Base-by-base conservation (phyloP, 2,797 vertebrate species). In the Acanthurus lineatus region DNA sequence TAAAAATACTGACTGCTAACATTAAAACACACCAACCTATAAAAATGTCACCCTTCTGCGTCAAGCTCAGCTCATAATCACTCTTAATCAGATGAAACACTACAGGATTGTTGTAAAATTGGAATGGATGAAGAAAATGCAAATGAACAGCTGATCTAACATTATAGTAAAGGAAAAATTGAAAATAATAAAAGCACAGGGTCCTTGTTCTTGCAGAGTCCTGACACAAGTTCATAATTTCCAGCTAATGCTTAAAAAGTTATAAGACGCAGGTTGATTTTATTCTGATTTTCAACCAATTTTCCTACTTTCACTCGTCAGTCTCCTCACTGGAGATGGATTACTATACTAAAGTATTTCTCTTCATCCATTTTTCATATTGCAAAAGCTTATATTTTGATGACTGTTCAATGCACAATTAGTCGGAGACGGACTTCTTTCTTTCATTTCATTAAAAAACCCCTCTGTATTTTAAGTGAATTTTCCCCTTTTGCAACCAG, bases 401-500 rank as follows among this genome's bases (percentile, higher is more conserved):
- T 19, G 22, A 53, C 52, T 52, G 11, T 53, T 64, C 6, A 16
- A 7, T 51, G 49, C 15, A 20, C 17, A 15, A 32, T 32, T 32
- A 47, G 25, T 40, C 67, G 58, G 4, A 20, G 11, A 59, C 5
- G 44, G 3, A 0, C 0, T 1, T 49, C 14, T 49, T 20, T 9
- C 20, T 59, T 52, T 69, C 35, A 57, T 48, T 9, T 52, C n/a
- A 5, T 2, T 25, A 25, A 2, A 25, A 25, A 25, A 25, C 25
- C 25, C 25, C 3, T 25, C 25, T 25, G 25, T 25, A 2, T 25
- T 25, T 25, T 25, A 2, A 25, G 25, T 3, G 25, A 25, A 52
- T 32, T 17, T n/a, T 4, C 20, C 5, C 15, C 10, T 7, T 48
- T 14, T 0, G 0, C 0, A 1, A 20, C 44, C 1, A 25, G 19